Evolutionary conservation across 2,888 invertebrate genomes (phyloP), one percentile per base, ranked within the genome.

Genomic region (Plebejus melissa): DNA sequence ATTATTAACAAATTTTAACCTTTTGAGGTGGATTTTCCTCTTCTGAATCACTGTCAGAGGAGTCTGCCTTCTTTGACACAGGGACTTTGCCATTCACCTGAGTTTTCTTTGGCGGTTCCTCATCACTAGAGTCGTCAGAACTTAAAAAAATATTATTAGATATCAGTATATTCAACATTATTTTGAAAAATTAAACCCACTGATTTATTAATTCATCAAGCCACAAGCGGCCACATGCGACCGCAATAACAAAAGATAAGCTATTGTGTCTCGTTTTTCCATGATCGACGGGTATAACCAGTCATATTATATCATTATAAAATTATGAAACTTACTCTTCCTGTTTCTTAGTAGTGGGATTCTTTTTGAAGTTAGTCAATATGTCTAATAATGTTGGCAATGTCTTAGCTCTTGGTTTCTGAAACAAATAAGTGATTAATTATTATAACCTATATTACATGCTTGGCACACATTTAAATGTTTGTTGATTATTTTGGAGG

Each of bases 391-490:
- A 87, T 13, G 94, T 91, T 0, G 96, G 96, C 0, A 95, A 93
- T 75, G 95, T 96, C 86, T 96, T 96, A 0, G 93, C 92, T 74
- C 96, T 87, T 11, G 89, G 86, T 80, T 94, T 94, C 97, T 97
- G 87, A 94, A 79, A 78, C 81, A 77, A 80, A 81, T 82, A 74
- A 41, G 46, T 22, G 41, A 41, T 13, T 69, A 46, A 46, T 46
- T 13, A 50, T 50, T 70, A 70, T n/a, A 38, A 70, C 11, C 5
- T 60, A 60, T 22, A 9, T 60, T 28, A 22, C 58, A 58, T 58
- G 22, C 22, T 7, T 22, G 22, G 6, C 22, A n/a, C 22, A 58
- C 22, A 58, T 58, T 58, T 58, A 58, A 57, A 57, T 22, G 5
- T 22, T n/a, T 6, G 7, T n/a, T 58, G 58, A n/a, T n/a, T n/a